A percentile compares a stretch with the other conserved stretches of the same genome.
Conservation (phyloP, 2,113 vertebrate genomes). For the Melanotaenia duboulayi region DNA sequence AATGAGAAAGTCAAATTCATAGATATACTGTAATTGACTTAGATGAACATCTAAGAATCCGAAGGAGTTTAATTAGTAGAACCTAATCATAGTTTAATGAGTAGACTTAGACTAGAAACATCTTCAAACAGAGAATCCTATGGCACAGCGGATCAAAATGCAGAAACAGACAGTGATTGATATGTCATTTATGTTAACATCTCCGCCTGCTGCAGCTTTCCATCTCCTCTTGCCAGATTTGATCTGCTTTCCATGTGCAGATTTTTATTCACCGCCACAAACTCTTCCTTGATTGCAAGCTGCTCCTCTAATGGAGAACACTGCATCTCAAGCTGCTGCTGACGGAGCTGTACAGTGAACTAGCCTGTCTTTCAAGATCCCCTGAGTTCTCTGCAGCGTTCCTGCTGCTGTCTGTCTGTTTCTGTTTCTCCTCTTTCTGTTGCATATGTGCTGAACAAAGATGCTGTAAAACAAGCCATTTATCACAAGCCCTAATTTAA, state of each 20-base stretch:
- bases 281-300: constrained; percentile 58
- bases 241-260: constrained; percentile 45
- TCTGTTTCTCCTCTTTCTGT: constrained; percentile 31
- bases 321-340: constrained; percentile 50
- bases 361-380: constrained; percentile 29
- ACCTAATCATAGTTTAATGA: constrained; percentile 83
- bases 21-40: constrained; percentile 84
- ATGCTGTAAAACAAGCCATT: constrained; percentile 24
- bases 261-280: constrained; percentile 52
- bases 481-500: constrained; percentile 10
- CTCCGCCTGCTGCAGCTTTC: constrained; percentile 44
- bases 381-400: constrained; percentile 5
- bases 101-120: constrained; percentile 70
- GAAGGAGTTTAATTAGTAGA: constrained; percentile 78
- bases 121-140: constrained; percentile 38
- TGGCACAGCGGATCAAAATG: constrained; percentile 41
- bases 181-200: constrained; percentile 58
- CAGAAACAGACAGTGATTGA: constrained; percentile 59
- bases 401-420: constrained; percentile 18
- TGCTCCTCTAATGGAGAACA: constrained; percentile 55
- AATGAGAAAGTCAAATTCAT: constrained; percentile 84
- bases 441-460: neutral
- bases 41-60: constrained; percentile 80
- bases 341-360: constrained; percentile 40
- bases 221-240: constrained; percentile 49